Evolutionary conservation across 2,113 vertebrate species (phyloP).

Genomic region (Motacilla alba): DNA sequence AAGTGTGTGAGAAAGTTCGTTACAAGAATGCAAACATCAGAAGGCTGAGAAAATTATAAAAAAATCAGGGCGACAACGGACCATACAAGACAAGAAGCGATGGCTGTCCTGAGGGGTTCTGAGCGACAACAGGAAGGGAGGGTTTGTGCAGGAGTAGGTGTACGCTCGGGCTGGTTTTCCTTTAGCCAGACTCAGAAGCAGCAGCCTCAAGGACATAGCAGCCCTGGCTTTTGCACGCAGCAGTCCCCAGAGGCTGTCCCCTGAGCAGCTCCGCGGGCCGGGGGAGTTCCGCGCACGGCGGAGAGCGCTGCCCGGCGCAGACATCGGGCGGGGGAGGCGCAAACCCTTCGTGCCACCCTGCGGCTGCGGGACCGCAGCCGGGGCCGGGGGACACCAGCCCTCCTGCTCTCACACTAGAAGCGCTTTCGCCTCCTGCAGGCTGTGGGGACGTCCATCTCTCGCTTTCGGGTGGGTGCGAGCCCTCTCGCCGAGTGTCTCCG

Average conservation of each 20-base stretch:
- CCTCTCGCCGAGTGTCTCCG: neutral
- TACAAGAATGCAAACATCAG: no score
- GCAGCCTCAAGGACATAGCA: neutral
- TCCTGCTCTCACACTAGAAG: neutral
- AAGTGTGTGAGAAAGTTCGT: no score
- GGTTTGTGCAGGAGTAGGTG: neutral
- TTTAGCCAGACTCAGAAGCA: neutral
- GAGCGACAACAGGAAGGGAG: neutral
- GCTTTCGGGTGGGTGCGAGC: neutral
- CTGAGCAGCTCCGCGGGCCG: accelerated
- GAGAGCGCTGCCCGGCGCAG: accelerated
- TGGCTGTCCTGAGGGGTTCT: accelerated
- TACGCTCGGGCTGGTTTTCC: neutral
- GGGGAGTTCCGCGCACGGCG: accelerated
- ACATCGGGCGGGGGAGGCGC: accelerated
- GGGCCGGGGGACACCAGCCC: neutral
- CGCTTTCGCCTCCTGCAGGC: neutral
- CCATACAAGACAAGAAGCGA: neutral
- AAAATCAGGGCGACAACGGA: no score
- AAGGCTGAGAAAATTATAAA: no score
- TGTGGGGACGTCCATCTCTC: neutral
- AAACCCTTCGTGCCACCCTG: neutral
- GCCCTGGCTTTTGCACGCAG: neutral
- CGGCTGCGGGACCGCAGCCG: neutral
- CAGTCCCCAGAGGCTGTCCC: accelerated